Conservation (phyloP, 2,113 vertebrate species). For the Xenopus borealis region DNA sequence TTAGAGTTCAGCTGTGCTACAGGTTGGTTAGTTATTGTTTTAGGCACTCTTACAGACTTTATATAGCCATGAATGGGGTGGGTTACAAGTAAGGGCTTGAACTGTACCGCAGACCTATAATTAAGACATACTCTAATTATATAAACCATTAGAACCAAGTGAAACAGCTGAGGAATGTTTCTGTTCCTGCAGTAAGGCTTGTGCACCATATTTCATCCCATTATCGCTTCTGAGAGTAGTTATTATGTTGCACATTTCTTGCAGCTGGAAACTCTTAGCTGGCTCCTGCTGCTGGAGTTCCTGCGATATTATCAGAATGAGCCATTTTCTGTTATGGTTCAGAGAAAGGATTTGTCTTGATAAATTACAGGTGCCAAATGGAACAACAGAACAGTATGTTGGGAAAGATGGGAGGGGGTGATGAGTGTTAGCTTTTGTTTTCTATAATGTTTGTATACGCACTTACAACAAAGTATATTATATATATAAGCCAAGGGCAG, state of each 20-base stretch:
- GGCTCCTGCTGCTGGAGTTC: constrained; percentile 1
- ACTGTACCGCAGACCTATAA: not conserved
- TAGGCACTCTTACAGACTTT: not conserved
- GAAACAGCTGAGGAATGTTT: not conserved
- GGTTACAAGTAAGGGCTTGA: not conserved
- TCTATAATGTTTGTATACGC: too few relatives aligned
- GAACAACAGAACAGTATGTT: not conserved
- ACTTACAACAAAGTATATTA: too few relatives aligned
- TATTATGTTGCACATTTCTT: not conserved
- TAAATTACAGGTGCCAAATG: not conserved
- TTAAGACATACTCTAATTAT: not conserved
- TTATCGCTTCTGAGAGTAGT: not conserved
- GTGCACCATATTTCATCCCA: not conserved
- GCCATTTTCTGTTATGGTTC: constrained; percentile 9
- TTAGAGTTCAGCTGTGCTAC: too few relatives aligned
- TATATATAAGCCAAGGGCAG: too few relatives aligned
- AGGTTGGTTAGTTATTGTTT: too few relatives aligned
- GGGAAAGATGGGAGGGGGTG: too few relatives aligned
- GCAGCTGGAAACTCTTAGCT: not conserved
- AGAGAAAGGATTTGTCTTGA: not conserved
- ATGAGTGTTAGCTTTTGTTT: too few relatives aligned
- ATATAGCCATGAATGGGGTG: not conserved
- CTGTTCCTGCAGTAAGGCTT: not conserved
- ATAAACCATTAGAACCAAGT: not conserved
- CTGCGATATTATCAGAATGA: not conserved